Evolutionary conservation across 1,140 invertebrate genomes (phyloP).

Genomic region (Choristoneura fumiferana): DNA sequence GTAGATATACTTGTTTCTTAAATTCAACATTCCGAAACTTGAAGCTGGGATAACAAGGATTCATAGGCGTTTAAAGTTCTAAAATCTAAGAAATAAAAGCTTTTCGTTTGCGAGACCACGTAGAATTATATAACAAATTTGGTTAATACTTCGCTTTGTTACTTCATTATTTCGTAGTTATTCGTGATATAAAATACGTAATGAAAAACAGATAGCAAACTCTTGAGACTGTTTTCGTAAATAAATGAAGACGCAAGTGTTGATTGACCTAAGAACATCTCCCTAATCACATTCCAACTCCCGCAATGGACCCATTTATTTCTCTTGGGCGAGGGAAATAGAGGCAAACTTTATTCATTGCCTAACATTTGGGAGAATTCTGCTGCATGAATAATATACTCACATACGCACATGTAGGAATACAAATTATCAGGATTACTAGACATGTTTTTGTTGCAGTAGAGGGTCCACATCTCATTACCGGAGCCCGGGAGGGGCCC

Average conservation of each 20-base stretch:
- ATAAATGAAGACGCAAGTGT: not conserved
- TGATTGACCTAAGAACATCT: conserved; percentile 1
- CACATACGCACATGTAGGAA: not conserved
- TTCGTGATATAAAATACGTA: too few species aligned
- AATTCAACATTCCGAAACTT: too few species aligned
- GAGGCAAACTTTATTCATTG: conserved; percentile 6
- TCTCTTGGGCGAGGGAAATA: conserved; percentile 3
- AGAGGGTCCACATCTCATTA: too few species aligned
- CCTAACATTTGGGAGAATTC: not conserved
- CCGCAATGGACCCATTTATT: conserved; percentile 14
- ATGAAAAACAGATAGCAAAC: too few species aligned
- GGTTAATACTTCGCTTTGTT: too few species aligned
- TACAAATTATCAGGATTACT: not conserved
- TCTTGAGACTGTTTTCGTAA: not conserved
- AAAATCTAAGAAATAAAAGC: too few species aligned
- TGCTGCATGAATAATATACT: not conserved
- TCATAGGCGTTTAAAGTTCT: too few species aligned
- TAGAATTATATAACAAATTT: too few species aligned
- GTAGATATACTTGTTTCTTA: too few species aligned
- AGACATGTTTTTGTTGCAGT: not conserved
- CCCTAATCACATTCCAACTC: conserved; percentile 13
- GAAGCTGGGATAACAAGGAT: too few species aligned
- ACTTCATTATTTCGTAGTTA: too few species aligned
- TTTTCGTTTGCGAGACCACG: too few species aligned
- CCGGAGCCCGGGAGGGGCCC: not conserved